Evolutionary conservation across 2,113 vertebrate genomes (phyloP).

Genomic region (Malurus cyaneus): DNA sequence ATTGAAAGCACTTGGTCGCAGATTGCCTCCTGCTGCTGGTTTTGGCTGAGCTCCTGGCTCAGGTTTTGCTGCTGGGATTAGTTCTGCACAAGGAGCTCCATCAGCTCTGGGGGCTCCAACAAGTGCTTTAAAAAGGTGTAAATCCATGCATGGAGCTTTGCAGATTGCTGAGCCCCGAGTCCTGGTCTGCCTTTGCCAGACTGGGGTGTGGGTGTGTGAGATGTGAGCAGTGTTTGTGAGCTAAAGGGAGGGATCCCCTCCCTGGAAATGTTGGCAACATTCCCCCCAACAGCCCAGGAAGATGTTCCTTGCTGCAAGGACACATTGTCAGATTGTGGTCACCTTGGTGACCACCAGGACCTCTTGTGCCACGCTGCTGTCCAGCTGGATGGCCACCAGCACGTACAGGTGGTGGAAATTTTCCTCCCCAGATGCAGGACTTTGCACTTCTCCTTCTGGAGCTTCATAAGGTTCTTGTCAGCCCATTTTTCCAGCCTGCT

Average conservation of each 20-base stretch:
- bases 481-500: not conserved
- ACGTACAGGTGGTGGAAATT: rapidly evolving
- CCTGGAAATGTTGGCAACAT: not conserved
- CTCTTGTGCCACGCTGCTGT: not conserved
- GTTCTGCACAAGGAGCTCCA: not conserved
- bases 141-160: not conserved
- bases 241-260: not conserved
- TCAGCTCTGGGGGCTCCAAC: not conserved
- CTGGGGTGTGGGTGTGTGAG: not conserved
- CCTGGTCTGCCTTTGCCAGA: not conserved
- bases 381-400: not conserved
- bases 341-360: not conserved
- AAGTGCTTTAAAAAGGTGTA: not conserved
- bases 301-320: not conserved
- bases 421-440: not conserved
- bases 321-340: not conserved
- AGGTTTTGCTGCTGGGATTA: not conserved
- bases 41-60: not conserved
- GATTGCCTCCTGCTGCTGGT: not conserved
- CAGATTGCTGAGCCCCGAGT: not conserved
- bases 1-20: not conserved
- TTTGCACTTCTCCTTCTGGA: not conserved
- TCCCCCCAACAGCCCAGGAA: not conserved
- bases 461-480: not conserved
- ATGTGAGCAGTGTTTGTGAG: rapidly evolving